Base-by-base conservation (phyloP, 1,140 invertebrate species). In the Nebria ingens region DNA sequence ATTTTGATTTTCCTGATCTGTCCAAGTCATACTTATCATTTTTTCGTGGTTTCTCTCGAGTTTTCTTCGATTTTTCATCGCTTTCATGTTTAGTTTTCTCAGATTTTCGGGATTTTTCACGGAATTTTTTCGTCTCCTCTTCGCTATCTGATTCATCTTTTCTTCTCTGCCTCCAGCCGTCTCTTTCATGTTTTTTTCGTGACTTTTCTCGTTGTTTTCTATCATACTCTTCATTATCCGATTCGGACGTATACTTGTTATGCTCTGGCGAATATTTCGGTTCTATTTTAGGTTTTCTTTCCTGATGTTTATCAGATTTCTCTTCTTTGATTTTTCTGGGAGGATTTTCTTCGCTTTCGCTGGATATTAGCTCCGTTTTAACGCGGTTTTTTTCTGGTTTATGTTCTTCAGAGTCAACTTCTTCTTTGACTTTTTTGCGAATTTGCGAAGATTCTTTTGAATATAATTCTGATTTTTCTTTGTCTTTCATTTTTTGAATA, bases 271-370 rank as follows among this genome's bases (percentile, higher is more conserved):
- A 77, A n/a, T n/a, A n/a, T n/a, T n/a, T n/a, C n/a, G n/a, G n/a
- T n/a, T n/a, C 68, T 59, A 64, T 71, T 58, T 63, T 70, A 54
- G 65, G 75, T 56, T 76, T 71, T 53, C 67, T 74, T 56, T 76
- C 77, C 9, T 68, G 72, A 29, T 74, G 69, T 56, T 73, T 76
- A 17, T 65, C 67, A 59, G 62, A 73, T 40, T 67, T 72, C 4
- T 59, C 52, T 51, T 61, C 68, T 12, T n/a, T n/a, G n/a, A n/a
- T n/a, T n/a, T n/a, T n/a, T n/a, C n/a, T n/a, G n/a, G n/a, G n/a
- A n/a, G 64, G 59, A 25, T 68, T 67, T 1, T 70, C 66, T 52
- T 71, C 68, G 51, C 65, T 73, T 21, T 65, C 68, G 38, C 61
- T 63, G 0, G 64, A 69, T 51, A 67, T 62, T 61, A 59, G 72